phyloP scores from a whole-genome alignment of 2,113 vertebrate genomes.

The Cinclus mexicanus region DNA sequence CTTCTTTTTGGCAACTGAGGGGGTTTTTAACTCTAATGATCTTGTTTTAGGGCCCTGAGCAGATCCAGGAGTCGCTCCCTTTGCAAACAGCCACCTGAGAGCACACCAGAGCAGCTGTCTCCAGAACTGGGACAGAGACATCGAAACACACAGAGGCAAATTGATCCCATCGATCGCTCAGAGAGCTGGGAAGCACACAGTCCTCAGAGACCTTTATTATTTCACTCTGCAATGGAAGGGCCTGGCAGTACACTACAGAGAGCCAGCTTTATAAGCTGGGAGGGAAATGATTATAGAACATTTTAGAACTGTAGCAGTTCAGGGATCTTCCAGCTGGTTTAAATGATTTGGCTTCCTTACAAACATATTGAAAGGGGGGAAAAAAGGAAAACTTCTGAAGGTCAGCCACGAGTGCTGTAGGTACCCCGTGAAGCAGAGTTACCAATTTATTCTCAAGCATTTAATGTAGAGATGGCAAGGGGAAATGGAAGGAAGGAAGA shows the following conservation, averaged over 20 bases:
- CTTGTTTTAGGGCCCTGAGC: background rate
- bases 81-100: background rate
- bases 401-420: background rate
- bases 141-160: conserved; percentile 33
- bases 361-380: background rate
- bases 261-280: conserved; percentile 53
- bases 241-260: conserved; percentile 21
- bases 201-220: conserved; percentile 44
- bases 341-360: conserved; percentile 16
- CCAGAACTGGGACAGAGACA: conserved; percentile 18
- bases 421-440: background rate
- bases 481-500: background rate
- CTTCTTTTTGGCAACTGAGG: background rate
- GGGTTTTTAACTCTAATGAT: background rate
- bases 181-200: background rate
- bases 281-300: conserved; percentile 44
- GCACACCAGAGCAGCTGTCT: background rate
- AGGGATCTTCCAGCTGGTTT: conserved; percentile 49
- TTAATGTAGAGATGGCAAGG: background rate
- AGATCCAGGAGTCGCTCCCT: background rate
- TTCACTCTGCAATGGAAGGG: conserved; percentile 32
- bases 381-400: background rate
- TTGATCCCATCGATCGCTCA: conserved; percentile 32
- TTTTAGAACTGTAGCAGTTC: conserved; percentile 7
- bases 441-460: background rate